phyloP scores from a whole-genome alignment of 2,113 vertebrate genomes.

The Ranitomeya imitator region DNA sequence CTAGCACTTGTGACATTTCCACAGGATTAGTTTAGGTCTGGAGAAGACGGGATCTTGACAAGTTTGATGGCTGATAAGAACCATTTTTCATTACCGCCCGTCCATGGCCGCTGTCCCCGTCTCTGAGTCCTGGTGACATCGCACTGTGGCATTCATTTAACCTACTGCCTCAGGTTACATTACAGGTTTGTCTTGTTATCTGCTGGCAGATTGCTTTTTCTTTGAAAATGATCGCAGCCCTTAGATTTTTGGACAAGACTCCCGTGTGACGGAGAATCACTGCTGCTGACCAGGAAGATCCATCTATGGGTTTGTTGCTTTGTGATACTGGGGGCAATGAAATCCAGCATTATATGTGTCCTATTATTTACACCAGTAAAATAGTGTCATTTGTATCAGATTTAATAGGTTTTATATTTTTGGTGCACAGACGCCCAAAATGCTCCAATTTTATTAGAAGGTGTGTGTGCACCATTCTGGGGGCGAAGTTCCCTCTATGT shows the following conservation, averaged over 20 bases:
- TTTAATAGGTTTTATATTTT: too few relatives aligned
- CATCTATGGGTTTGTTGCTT: neutral
- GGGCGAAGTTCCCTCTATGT: too few relatives aligned
- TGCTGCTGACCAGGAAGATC: neutral
- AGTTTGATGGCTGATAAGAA: conserved; percentile 40
- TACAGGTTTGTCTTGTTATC: neutral
- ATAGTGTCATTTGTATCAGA: too few relatives aligned
- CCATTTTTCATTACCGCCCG: neutral
- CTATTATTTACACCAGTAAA: too few relatives aligned
- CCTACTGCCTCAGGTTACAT: neutral
- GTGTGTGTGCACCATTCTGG: too few relatives aligned
- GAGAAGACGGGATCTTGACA: conserved; percentile 2
- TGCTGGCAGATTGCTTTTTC: neutral
- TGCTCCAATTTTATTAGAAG: too few relatives aligned
- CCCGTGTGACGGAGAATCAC: neutral
- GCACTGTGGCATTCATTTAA: neutral
- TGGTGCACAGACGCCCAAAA: too few relatives aligned
- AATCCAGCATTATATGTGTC: too few relatives aligned
- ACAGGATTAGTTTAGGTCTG: neutral
- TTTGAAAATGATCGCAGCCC: neutral
- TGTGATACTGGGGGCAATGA: too few relatives aligned
- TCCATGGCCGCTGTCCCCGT: neutral
- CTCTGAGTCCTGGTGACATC: neutral
- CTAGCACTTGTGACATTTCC: neutral
- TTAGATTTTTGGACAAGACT: neutral